phyloP scores from a whole-genome alignment of 2,797 vertebrate genomes.

The Pangasius krempfi region DNA sequence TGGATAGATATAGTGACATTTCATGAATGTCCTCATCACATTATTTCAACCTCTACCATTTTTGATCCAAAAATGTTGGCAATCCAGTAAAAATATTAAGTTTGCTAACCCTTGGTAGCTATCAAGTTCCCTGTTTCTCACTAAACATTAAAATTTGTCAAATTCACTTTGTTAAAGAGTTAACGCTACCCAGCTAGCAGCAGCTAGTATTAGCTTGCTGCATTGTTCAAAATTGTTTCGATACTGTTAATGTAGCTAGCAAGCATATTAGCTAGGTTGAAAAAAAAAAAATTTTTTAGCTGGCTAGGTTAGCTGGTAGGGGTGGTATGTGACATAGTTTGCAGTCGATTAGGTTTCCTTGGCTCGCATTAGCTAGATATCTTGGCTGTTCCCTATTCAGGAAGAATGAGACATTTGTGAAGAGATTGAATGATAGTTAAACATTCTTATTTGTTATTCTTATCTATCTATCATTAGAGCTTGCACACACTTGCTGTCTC shows the following conservation, averaged over 20 bases:
- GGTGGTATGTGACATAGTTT: neutral
- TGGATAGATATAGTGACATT: neutral
- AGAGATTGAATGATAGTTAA: neutral
- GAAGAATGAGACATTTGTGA: neutral
- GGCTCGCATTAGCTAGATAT: neutral
- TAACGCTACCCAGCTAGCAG: neutral
- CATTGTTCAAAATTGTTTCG: neutral
- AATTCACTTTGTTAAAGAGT: neutral
- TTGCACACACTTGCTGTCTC: neutral
- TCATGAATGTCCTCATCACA: neutral
- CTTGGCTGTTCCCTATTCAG: neutral
- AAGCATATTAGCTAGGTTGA: neutral
- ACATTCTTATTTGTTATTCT: too few relatives aligned
- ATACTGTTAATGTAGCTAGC: neutral
- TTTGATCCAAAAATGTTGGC: neutral
- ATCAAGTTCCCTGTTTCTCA: neutral
- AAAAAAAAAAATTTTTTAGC: neutral
- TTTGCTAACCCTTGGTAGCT: neutral
- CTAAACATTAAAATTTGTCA: neutral
- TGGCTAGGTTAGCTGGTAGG: neutral
- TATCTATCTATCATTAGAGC: neutral
- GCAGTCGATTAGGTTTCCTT: neutral
- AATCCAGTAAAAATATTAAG: neutral
- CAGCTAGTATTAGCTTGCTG: neutral
- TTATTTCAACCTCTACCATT: neutral